Base-by-base conservation (phyloP, 2,888 invertebrate genomes). In the Poecilus cupreus region DNA sequence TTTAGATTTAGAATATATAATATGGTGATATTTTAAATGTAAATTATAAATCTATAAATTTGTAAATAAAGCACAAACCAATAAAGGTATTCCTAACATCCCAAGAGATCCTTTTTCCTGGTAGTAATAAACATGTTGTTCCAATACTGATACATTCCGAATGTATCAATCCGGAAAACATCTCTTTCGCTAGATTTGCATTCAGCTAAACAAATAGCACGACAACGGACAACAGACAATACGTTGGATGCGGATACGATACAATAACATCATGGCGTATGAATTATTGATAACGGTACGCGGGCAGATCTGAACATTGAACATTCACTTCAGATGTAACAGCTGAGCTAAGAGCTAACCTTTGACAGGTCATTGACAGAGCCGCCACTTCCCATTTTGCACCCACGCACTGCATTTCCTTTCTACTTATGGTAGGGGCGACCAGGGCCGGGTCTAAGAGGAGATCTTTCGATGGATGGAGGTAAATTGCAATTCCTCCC, bases 291-390 rank as follows among this genome's bases (percentile, higher is more conserved):
- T 74, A 74, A 74, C 74, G 46, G 74, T 74, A 74, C 51, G 60
- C 60, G 60, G 46, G 46, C 10, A 68, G 26, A 74, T 32, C 49
- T 3, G 24, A 32, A 32, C 74, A 51, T 37, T 32, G 13, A 68
- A 68, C 64, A 37, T 68, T 74, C 74, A 74, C 74, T 49, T 49
- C 26, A 37, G 49, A 72, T 43, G 46, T 26, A 74, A 74, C 74
- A 74, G 74, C 51, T 68, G 64, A 68, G 64, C 6, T 16, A 18
- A 18, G 39, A 68, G 64, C 37, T 79, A 68, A 79, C 79, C 79
- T 79, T 79, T 79, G 79, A 79, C 79, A 79, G 79, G 79, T 79
- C 79, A 49, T 79, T 79, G 79, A 79, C 79, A 79, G 79, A 26
- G 49, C 46, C 32, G 43, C 11, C 32, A 75, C 75, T 75, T 75